A percentile compares a stretch with the other conserved stretches of the same genome.
These are phyloP conservation scores for Galagoides demidoff DNA, from an alignment of 2,797 vertebrate genomes.

Conservation along the genomic window DNA sequence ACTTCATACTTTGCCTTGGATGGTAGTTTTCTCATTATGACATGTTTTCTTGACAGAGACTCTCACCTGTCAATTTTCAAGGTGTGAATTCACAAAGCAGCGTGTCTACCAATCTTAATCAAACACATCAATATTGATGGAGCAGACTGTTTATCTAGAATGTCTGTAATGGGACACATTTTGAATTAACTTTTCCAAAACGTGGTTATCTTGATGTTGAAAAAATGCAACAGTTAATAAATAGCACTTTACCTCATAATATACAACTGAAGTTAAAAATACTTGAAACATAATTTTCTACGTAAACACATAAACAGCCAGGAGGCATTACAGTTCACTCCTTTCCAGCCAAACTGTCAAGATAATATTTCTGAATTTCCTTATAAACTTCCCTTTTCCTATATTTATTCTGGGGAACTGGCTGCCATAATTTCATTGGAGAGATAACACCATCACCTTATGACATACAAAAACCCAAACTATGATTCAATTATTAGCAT, in stretches of 20 bases:
- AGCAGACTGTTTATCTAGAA: background rate
- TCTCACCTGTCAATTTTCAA: background rate
- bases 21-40: background rate
- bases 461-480: background rate
- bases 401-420: background rate
- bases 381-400: background rate
- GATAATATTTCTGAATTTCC: background rate
- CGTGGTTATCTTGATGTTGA: background rate
- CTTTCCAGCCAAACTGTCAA: background rate
- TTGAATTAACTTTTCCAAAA: background rate
- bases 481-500: background rate
- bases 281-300: background rate
- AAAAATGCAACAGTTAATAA: background rate
- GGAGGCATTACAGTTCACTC: background rate
- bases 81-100: background rate
- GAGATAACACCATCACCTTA: background rate
- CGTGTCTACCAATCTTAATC: background rate
- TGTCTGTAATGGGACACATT: background rate
- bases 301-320: background rate
- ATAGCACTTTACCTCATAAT: background rate
- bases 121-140: background rate
- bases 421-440: background rate
- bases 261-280: conserved; percentile 13
- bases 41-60: background rate
- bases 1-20: background rate